Percentiles rank a stretch among this genome's conserved stretches.
phyloP scores from a whole-genome alignment of 2,888 invertebrate species.

The Elmis aenea region DNA sequence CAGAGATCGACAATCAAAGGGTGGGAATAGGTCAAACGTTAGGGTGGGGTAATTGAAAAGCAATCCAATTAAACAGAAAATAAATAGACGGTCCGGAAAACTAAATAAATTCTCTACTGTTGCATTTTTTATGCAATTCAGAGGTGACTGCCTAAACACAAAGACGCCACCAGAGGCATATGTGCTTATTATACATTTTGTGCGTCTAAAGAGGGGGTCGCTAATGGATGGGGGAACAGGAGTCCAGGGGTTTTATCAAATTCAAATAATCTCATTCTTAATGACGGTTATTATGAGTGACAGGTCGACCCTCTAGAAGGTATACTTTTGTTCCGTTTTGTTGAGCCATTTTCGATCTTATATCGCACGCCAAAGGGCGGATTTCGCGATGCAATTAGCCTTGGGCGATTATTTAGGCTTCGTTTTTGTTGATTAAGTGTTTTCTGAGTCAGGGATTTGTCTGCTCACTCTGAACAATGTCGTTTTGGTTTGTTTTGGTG shows the following conservation, averaged over 20 bases:
- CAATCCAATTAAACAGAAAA: constrained; percentile 28
- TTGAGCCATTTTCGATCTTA: constrained; percentile 10
- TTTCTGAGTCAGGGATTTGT: constrained; percentile 12
- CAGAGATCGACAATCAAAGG: too few species aligned
- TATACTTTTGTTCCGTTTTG: neutral
- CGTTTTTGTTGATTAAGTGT: constrained; percentile 18
- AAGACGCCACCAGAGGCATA: constrained; percentile 23
- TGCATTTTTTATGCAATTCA: constrained; percentile 20
- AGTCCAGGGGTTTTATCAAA: constrained; percentile 30
- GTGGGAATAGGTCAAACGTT: too few species aligned
- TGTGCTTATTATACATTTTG: constrained; percentile 29
- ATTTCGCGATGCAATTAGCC: constrained; percentile 3
- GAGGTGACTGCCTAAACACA: constrained; percentile 13
- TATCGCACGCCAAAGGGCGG: constrained; percentile 3
- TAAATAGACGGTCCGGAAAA: constrained; percentile 28
- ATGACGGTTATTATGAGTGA: constrained; percentile 30
- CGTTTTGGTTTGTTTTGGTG: constrained; percentile 7
- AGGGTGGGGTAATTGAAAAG: constrained; percentile 25
- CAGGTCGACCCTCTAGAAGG: constrained; percentile 21
- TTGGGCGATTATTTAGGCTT: constrained; percentile 15
- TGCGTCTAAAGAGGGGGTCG: constrained; percentile 24
- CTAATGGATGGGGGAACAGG: constrained; percentile 29
- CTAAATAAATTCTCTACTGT: constrained; percentile 16
- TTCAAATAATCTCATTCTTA: constrained; percentile 31
- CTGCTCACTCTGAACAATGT: constrained; percentile 13